Conservation (phyloP, 2,113 vertebrate genomes). For the Callocephalon fimbriatum region DNA sequence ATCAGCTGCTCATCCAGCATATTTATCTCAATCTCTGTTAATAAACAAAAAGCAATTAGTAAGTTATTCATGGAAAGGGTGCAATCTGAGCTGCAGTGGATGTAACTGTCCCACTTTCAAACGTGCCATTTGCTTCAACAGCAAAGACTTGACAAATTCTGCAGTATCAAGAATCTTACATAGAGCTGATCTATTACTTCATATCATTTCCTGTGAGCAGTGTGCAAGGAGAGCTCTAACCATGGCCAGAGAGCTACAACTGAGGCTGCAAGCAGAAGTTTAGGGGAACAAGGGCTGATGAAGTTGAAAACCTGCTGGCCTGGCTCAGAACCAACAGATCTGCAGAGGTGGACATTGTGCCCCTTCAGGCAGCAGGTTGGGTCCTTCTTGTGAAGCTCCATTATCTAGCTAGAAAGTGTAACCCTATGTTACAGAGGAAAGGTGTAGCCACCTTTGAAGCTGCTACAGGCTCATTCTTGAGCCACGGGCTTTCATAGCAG, state of each 20-base stretch:
- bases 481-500: fast-evolving
- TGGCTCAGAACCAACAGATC: background rate
- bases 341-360: background rate
- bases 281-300: background rate
- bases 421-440: background rate
- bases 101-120: background rate
- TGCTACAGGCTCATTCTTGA: background rate
- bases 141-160: background rate
- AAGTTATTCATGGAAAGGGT: background rate
- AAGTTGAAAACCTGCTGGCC: background rate
- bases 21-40: conserved; percentile 90
- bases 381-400: background rate
- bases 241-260: background rate
- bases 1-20: conserved; percentile 92
- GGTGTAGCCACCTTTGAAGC: background rate
- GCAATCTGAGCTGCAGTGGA: background rate
- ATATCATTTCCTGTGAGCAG: background rate
- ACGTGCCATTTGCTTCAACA: background rate
- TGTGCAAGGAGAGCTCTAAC: background rate
- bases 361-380: background rate
- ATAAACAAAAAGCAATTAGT: conserved; percentile 71
- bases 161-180: background rate
- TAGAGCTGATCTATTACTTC: background rate
- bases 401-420: background rate
- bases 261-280: background rate